Base-by-base conservation (phyloP, 2,888 invertebrate genomes). In the Dysmachus trigonus region DNA sequence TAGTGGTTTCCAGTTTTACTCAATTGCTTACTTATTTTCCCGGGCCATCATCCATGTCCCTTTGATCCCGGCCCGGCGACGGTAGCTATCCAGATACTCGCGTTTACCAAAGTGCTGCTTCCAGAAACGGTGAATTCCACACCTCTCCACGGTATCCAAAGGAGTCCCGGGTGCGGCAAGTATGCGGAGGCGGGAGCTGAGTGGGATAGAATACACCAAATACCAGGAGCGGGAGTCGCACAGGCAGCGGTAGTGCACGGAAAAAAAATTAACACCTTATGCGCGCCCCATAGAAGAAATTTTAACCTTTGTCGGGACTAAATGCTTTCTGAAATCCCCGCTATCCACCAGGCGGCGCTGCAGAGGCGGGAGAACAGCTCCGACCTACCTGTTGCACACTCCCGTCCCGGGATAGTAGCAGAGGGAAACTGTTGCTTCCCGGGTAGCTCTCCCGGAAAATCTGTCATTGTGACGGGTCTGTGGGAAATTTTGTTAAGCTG, bases 261-360 rank as follows among this genome's bases (percentile, higher is more conserved):
- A 79, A 31, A 82, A 82, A 53, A 79, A 79, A 82, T 62, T 62
- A 27, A 82, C 81, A 82, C 81, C 53, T 82, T 53, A 15, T 82
- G 62, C 62, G 53, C 81, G 81, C 18, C 35, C 53, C 62, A 81
- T 62, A 62, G 35, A 81, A 53, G 81, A 33, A 82, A 62, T 82
- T 82, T 82, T 62, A 22, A 82, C 51, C 81, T 82, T 82, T 82
- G 51, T 82, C 31, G 81, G 81, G 62, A 10, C 22, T 53, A 62
- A 82, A 35, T 22, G 62, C 81, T 62, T 82, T 82, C 33, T 62
- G 33, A 82, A 82, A 33, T 82, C 1, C 41, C 22, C 38, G 4
- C n/a, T 13, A 18, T 35, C 53, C 31, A 18, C 62, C 8, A 4
- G 81, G 3, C 38, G 35, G 8, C 7, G 51, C 15, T 5, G 15